A percentile compares a stretch with the other conserved stretches of the same genome.
phyloP scores from a whole-genome alignment of 2,113 vertebrate species.

The Sakesphorus luctuosus region DNA sequence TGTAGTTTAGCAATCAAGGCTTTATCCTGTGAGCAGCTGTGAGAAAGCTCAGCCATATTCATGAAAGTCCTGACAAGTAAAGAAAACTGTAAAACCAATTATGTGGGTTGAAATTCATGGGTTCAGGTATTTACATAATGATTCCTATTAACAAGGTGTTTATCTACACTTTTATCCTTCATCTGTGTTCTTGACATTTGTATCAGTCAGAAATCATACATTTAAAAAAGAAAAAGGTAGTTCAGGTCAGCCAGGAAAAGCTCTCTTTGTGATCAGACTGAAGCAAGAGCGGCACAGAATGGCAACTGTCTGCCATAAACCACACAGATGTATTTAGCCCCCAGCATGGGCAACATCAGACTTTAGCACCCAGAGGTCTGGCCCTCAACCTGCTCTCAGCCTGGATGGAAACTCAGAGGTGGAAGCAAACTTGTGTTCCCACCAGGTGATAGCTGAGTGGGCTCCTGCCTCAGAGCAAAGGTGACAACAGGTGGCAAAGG shows the following conservation, averaged over 20 bases:
- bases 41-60: background rate
- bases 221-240: background rate
- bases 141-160: background rate
- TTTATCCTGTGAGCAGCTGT: background rate
- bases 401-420: background rate
- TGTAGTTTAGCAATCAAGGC: background rate
- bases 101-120: background rate
- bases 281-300: background rate
- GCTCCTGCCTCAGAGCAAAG: background rate
- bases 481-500: fast-evolving
- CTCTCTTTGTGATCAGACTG: background rate
- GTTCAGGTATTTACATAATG: background rate
- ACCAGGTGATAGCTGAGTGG: fast-evolving
- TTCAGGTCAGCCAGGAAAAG: background rate
- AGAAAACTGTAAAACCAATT: background rate
- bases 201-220: background rate
- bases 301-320: background rate
- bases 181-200: background rate
- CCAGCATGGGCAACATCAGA: background rate
- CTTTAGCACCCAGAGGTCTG: background rate
- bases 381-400: background rate
- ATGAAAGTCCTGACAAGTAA: background rate
- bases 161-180: background rate
- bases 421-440: fast-evolving
- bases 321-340: background rate